Percentiles rank a stretch among this genome's conserved stretches.
These are phyloP conservation scores for Iselma pallidipennis DNA, from an alignment of 2,888 invertebrate species.

Conservation along the genomic window DNA sequence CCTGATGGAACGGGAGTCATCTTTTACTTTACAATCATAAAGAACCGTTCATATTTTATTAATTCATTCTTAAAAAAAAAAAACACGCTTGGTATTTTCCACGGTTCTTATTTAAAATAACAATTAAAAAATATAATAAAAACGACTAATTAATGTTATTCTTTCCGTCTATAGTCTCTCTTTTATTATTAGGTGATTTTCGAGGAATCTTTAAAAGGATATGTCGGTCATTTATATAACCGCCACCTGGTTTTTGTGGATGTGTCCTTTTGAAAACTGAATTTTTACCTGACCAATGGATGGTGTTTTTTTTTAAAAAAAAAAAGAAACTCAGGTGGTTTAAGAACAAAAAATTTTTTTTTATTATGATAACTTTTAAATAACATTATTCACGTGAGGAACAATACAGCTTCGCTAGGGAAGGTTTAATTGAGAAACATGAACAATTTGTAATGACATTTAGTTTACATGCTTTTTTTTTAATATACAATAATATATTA, in stretches of 20 bases:
- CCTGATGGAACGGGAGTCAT: constrained; percentile 38
- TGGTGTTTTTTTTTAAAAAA: background rate
- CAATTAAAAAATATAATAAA: constrained; percentile 15
- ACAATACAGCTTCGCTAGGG: constrained; percentile 55
- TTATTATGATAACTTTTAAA: constrained; percentile 54
- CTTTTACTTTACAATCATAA: constrained; percentile 36
- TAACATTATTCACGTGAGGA: constrained; percentile 55
- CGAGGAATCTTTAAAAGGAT: background rate
- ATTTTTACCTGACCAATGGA: background rate
- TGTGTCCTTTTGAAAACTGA: background rate
- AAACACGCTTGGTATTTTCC: constrained; percentile 23
- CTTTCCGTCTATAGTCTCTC: background rate
- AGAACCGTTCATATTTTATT: constrained; percentile 38
- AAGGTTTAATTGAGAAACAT: constrained; percentile 54
- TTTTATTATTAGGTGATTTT: background rate
- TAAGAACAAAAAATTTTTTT: constrained; percentile 52
- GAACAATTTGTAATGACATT: constrained; percentile 55
- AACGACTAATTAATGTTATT: constrained; percentile 20
- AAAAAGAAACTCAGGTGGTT: constrained; percentile 29
- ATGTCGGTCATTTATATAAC: background rate
- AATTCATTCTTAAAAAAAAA: constrained; percentile 27
- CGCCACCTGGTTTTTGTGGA: background rate
- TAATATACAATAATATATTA: constrained; percentile 56
- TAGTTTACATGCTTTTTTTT: constrained; percentile 53
- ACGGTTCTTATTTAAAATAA: constrained; percentile 24